Evolutionary conservation across 2,113 vertebrate species (phyloP), one percentile per base, ranked within the genome.

Genomic region (Sturnira hondurensis): DNA sequence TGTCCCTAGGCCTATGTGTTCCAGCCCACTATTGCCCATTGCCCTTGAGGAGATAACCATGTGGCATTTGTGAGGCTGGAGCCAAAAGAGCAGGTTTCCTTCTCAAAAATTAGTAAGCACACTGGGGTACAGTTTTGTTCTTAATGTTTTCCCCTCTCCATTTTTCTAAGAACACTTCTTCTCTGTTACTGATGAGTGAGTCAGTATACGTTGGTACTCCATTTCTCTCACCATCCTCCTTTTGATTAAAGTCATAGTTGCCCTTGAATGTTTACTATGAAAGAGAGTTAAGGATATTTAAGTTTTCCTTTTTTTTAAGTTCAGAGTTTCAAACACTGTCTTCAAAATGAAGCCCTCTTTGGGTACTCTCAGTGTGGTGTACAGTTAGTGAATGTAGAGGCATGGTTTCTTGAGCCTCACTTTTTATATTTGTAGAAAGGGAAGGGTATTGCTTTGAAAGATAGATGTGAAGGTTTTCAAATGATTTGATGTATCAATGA

Each of bases 101-200:
- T 97, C 92, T 97, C 80, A 73, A 97, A 97, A 97, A 91, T 80
- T 43, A 90, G 54, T 77, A 91, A 76, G 93, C 63, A 58, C n/a
- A 80, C 78, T 80, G 58, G 81, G 70, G 82, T 94, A 85, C 77
- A 91, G 96, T 97, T 97, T 97, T 97, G 95, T 97, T 97, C 93
- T 97, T 96, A 96, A 94, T 96, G 68, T 92, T 76, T n/a, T 74
- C 41, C 41, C 65, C 89, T 95, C 83, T 33, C 67, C 71, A 74
- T 87, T 95, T 97, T 97, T 97, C 94, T 96, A 94, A 97, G 96
- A 97, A 97, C n/a, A 8, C 31, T 78, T 74, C 63, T 97, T 96
- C 94, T 94, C 80, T 83, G 93, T 96, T 97, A 97, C 47, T 56
- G 68, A 74, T 93, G 22, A 91, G 80, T 97, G 95, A 96, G 85